phyloP scores from a whole-genome alignment of 2,113 vertebrate genomes.

The Verasper variegatus region DNA sequence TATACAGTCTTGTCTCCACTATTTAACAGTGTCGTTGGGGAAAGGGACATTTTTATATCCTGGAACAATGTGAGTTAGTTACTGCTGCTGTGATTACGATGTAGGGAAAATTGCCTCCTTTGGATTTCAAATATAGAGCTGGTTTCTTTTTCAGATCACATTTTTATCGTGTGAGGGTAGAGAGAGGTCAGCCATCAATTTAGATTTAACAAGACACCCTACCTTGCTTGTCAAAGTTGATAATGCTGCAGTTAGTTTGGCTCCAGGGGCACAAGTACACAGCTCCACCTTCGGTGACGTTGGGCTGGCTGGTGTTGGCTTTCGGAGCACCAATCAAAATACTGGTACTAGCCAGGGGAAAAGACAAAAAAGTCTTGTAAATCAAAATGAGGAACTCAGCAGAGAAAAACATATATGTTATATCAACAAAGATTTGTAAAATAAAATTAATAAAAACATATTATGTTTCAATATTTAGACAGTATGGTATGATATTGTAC shows the following conservation, averaged over 20 bases:
- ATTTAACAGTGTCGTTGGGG: slow-evolving; percentile 6
- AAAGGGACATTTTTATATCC: slow-evolving; percentile 49
- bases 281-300: slow-evolving; percentile 86
- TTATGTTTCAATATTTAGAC: no score
- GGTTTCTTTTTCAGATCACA: neutral
- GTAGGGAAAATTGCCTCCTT: slow-evolving; percentile 16
- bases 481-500: no score
- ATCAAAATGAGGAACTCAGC: neutral
- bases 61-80: slow-evolving; percentile 23
- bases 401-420: no score
- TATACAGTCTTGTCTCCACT: slow-evolving; percentile 5
- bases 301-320: slow-evolving; percentile 87
- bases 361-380: slow-evolving; percentile 11
- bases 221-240: slow-evolving; percentile 89
- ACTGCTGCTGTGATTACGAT: slow-evolving; percentile 33
- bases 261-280: slow-evolving; percentile 90
- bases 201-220: slow-evolving; percentile 46
- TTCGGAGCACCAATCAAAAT: slow-evolving; percentile 92
- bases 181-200: slow-evolving; percentile 1
- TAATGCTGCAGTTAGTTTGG: slow-evolving; percentile 69
- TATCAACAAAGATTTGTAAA: no score
- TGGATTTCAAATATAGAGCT: slow-evolving; percentile 15
- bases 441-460: neutral
- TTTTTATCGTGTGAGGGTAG: neutral
- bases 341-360: slow-evolving; percentile 76